Base-by-base conservation (phyloP, 2,797 vertebrate genomes). In the Orestias chungarensis region DNA sequence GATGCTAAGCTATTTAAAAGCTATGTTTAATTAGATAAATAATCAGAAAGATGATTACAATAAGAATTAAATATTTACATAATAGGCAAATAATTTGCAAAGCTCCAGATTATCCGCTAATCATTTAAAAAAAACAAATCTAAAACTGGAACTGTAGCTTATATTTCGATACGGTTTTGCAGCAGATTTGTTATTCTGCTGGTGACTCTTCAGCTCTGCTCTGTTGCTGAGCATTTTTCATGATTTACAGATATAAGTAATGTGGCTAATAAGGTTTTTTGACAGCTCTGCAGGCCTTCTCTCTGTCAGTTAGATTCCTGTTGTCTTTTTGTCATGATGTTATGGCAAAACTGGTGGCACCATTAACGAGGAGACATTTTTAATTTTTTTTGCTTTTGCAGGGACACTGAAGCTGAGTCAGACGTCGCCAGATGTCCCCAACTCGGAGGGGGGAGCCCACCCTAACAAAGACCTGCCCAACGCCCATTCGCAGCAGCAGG, bases 371-470 rank as follows among this genome's bases (percentile, higher is more conserved):
- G 17, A 59, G 31, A 44, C 5, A 42, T 27, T 31, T 33, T 31
- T 33, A 23, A 12, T 20, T 59, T n/a, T 44, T 54, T 55, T 33
- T 46, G 23, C 54, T 65, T 59, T 31, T 20, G 40, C 31, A 94
- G 94, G 93, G 55, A 94, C 90, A 31, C 89, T 97, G 86, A 97
- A 96, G 89, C 91, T 96, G 66, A 96, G 96, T 91, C 95, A 96
- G 92, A 97, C 95, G 0, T 97, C 96, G 65, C 96, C 96, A 0
- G 96, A 97, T 71, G 93, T 97, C 14, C 95, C 93, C 35, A 92
- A 91, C 76, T 75, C 93, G 2, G 94, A 95, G 59, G 93, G 91
- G 0, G 94, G 93, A 31, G 89, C 93, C 55, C 91, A 91, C 62
- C 92, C 90, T 64, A 85, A 87, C 11, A 95, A 95, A 92, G 93